Percentiles rank a stretch among this genome's conserved stretches.
Conservation (phyloP, 2,113 vertebrate species). For the Colossoma macropomum region DNA sequence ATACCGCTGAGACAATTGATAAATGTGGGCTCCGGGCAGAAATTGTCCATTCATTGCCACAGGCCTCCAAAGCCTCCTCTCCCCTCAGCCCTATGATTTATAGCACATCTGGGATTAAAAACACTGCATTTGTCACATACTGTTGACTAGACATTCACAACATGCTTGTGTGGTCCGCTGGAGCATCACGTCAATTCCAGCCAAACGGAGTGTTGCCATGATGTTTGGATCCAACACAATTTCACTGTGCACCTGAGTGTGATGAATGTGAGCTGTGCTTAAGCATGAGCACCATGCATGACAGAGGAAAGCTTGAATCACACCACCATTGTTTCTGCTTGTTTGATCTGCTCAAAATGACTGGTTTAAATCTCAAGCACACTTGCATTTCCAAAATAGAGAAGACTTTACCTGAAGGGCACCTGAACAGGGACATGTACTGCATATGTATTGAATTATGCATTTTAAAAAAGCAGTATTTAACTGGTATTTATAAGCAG, state of each 20-base stretch:
- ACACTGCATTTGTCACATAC: not conserved
- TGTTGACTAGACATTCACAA: too few species aligned
- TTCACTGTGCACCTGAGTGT: not conserved
- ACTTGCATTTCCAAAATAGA: too few species aligned
- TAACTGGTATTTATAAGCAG: too few species aligned
- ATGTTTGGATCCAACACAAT: not conserved
- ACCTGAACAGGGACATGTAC: too few species aligned
- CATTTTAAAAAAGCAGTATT: too few species aligned
- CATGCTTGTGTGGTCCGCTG: not conserved
- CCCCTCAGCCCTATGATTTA: not conserved
- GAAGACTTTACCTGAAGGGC: too few species aligned
- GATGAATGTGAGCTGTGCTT: not conserved
- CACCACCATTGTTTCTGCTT: not conserved
- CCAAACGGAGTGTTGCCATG: not conserved
- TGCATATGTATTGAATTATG: too few species aligned
- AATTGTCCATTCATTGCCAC: too few species aligned
- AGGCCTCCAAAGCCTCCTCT: too few species aligned
- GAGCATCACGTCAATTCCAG: not conserved
- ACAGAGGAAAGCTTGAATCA: not conserved
- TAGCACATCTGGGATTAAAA: not conserved
- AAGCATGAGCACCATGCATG: not conserved
- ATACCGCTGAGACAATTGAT: not conserved
- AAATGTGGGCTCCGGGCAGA: not conserved
- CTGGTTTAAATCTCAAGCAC: too few species aligned
- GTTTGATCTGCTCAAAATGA: not conserved